Evolutionary conservation across 2,797 vertebrate genomes (phyloP), one percentile per base, ranked within the genome.

Genomic region (Emys orbicularis): DNA sequence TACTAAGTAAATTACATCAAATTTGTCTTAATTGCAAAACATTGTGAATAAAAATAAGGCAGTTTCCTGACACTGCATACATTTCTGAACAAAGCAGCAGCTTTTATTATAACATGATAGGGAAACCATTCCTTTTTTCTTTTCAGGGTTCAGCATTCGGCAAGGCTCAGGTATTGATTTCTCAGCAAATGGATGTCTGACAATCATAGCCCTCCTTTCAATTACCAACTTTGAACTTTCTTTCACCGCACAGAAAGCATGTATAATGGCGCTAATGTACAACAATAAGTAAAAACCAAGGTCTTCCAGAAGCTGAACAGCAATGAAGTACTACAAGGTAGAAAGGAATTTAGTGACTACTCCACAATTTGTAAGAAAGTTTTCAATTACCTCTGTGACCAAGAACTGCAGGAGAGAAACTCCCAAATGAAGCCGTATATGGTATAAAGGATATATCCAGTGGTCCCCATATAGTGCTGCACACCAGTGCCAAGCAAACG

Each of bases 251-350:
- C 84, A 74, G 83, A 81, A 31, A 11, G 11, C 34, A 52, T 47
- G 72, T 11, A 10, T 6, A 34, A 74, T 9, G 4, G 54, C 41
- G 16, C 25, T 79, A 8, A 27, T 0, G 12, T 44, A 53, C 0
- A 27, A 11, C 27, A 7, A 29, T 76, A 49, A 27, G 61, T 79
- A 76, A 88, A n/a, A 65, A 41, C 23, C 19, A 13, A 81, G 49
- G 52, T 57, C 80, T 76, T 41, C 50, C 41, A 41, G 88, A 82
- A 85, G 56, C 37, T 74, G n/a, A 84, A 31, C 27, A n/a, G 37
- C 21, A 79, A 16, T 21, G 13, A 84, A 85, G 68, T 29, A 83
- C 37, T 34, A 11, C 11, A 31, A 37, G 47, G 37, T n/a, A 52
- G 29, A 52, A 65, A 76, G 44, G n/a, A 74, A 41, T 47, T 84